Conservation (phyloP, 2,113 vertebrate species). For the Rhinoderma darwinii region DNA sequence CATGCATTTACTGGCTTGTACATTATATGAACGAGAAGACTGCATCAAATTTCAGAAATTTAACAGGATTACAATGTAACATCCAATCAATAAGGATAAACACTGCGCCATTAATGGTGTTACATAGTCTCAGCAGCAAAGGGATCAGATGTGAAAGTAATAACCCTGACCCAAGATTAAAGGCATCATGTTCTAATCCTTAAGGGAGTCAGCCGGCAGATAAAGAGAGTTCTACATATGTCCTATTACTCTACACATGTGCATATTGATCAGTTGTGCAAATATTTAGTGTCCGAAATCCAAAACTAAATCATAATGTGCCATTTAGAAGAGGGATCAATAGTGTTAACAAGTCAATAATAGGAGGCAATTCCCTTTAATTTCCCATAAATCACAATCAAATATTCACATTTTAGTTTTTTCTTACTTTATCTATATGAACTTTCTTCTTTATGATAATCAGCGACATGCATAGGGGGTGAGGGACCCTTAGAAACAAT, state of each 20-base stretch:
- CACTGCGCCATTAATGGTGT: constrained; percentile 25
- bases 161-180: constrained; percentile 48
- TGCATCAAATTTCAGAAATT: constrained; percentile 30
- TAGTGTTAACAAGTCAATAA: neutral
- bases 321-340: neutral
- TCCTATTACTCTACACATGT: constrained; percentile 20
- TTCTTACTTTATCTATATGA: neutral
- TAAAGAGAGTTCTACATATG: neutral
- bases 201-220: constrained; percentile 39
- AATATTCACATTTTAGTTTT: neutral
- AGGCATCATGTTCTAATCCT: constrained; percentile 44
- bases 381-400: neutral
- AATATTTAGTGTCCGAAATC: neutral
- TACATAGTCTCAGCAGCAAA: constrained; percentile 28
- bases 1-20: neutral
- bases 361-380: neutral
- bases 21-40: neutral
- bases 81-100: constrained; percentile 54
- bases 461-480: neutral
- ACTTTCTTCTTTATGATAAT: neutral
- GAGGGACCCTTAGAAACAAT: too few relatives aligned
- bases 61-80: constrained; percentile 36
- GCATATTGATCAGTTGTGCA: constrained; percentile 61
- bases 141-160: constrained; percentile 45
- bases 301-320: neutral